Base-by-base conservation (phyloP, 2,888 invertebrate species). In the Hoplodrina ambigua region DNA sequence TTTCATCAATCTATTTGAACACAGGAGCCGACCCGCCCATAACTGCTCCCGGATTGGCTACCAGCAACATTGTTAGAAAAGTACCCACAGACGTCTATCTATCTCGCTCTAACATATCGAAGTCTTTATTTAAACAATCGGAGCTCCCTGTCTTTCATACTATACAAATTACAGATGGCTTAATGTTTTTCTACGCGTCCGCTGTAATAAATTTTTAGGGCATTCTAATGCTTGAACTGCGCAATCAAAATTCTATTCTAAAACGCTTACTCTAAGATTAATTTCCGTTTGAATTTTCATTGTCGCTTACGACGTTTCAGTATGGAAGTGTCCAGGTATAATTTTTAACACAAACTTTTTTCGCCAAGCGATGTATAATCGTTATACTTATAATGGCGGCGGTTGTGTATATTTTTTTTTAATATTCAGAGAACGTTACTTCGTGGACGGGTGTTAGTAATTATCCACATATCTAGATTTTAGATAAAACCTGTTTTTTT, bases 401-500 rank as follows among this genome's bases (percentile, higher is more conserved):
- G 81, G 82, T 52, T 46, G 71, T 80, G 80, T 75, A 46, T 63
- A 50, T 82, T 89, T 92, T 92, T 57, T 92, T 91, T 89, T 87
- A 90, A 86, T 90, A 92, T 90, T 90, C 89, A 87, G 88, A 91
- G 91, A 92, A 91, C 88, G 89, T 93, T 93, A 88, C 90, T 88
- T 88, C 85, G 88, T 88, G 86, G 88, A 88, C 87, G 85, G 91
- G 88, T 91, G 92, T 90, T 91, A 87, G 92, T 92, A 95, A 95
- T 95, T 95, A 94, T 86, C 80, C 79, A 81, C 88, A 89, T 95
- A 95, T 95, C 94, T 89, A 91, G 95, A 95, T 95, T 90, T 89
- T 87, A 90, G 95, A 95, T 95, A 94, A 91, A 89, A 77, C 84
- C 80, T 85, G 88, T 91, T 46, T 84, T 63, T 68, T 56, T 74